A percentile compares a stretch with the other conserved stretches of the same genome.
phyloP scores from a whole-genome alignment of 2,888 invertebrate species.

The Zhuqinia jingwanae region DNA sequence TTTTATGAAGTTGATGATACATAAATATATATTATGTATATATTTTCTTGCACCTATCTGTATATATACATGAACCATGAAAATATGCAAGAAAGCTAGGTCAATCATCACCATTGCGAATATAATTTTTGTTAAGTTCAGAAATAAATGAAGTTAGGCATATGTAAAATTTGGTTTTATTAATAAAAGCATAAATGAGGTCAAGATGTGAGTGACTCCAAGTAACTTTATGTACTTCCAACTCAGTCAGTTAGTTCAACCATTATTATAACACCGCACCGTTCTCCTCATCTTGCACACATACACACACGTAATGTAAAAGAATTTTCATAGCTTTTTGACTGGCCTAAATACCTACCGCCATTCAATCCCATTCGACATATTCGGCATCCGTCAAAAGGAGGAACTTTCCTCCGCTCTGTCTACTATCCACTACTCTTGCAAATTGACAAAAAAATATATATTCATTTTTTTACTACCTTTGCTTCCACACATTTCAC shows the following conservation, averaged over 20 bases:
- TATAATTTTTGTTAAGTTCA: not conserved
- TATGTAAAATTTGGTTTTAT: slow-evolving; percentile 21
- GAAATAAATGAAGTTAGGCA: no score
- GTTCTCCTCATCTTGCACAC: not conserved
- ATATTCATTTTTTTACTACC: not conserved
- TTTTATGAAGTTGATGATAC: not conserved
- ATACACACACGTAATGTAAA: not conserved
- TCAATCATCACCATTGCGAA: not conserved
- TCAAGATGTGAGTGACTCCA: slow-evolving; percentile 23
- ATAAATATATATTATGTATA: not conserved
- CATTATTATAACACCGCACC: no score
- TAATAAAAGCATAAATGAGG: slow-evolving; percentile 36
- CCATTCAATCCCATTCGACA: not conserved
- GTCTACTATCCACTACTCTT: no score
- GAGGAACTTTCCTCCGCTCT: slow-evolving; percentile 7
- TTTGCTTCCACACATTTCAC: not conserved
- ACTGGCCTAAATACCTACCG: slow-evolving; percentile 40
- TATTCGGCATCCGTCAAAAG: slow-evolving; percentile 30
- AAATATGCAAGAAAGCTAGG: not conserved
- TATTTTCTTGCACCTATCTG: no score
- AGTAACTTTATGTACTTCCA: not conserved
- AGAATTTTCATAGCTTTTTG: slow-evolving; percentile 21
- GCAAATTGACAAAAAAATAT: not conserved
- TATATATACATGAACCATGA: not conserved
- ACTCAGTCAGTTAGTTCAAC: not conserved